A percentile compares a stretch with the other conserved stretches of the same genome.
Evolutionary conservation across 2,797 vertebrate species (phyloP).

Genomic region (Micropoecilia bifurca): DNA sequence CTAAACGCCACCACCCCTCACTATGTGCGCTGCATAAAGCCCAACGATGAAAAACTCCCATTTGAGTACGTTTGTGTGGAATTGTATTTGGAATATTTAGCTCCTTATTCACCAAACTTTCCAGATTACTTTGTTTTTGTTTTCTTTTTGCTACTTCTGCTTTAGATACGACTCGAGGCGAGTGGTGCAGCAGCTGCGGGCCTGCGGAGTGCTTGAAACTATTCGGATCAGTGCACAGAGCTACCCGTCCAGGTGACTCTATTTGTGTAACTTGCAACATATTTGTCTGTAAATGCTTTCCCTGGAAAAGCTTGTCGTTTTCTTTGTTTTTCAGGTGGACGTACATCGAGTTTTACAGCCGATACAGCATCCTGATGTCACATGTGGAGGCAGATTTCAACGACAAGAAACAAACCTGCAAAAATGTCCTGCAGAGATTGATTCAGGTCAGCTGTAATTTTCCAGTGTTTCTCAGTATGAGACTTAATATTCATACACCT

Average conservation of each 20-base stretch:
- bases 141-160: constrained; percentile 19
- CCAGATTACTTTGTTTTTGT: background rate
- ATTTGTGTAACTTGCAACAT: background rate
- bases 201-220: constrained; percentile 96
- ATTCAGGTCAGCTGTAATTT: constrained; percentile 85
- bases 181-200: constrained; percentile 94
- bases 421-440: constrained; percentile 87
- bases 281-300: background rate
- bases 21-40: constrained; percentile 98
- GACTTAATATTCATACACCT: background rate
- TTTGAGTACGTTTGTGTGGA: constrained; percentile 89
- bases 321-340: constrained; percentile 87
- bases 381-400: constrained; percentile 83
- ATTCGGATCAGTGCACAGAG: constrained; percentile 97
- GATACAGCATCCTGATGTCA: constrained; percentile 94
- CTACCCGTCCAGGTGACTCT: constrained; percentile 90
- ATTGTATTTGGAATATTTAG: background rate
- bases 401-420: constrained; percentile 94
- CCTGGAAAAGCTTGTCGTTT: background rate
- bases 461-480: background rate
- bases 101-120: background rate
- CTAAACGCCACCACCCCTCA: constrained; percentile 96
- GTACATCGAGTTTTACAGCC: constrained; percentile 96
- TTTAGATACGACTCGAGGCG: constrained; percentile 91
- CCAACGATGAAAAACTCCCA: constrained; percentile 92